phyloP scores from a whole-genome alignment of 1,140 invertebrate genomes.

The Lepidostoma basale region DNA sequence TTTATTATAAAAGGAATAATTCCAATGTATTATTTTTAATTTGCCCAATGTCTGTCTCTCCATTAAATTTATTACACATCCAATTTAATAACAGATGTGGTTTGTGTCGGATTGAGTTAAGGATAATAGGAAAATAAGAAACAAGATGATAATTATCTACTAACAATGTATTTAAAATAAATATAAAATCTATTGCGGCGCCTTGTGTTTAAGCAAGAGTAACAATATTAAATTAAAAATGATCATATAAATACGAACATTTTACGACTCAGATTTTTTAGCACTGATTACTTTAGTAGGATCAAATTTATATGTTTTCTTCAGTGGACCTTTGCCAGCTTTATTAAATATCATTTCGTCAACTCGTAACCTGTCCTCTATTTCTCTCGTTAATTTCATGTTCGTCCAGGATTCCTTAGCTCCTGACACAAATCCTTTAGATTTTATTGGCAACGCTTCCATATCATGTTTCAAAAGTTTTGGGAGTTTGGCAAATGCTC shows the following conservation, averaged over 20 bases:
- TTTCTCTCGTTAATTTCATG: conserved; percentile 77
- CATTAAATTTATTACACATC: no score
- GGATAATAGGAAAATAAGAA: no score
- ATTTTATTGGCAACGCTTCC: conserved; percentile 66
- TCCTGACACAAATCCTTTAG: conserved; percentile 78
- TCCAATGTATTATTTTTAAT: no score
- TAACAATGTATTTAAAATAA: conserved; percentile 18
- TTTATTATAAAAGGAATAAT: background rate
- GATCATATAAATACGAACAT: background rate
- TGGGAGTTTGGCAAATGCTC: conserved; percentile 82
- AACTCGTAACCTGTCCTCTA: conserved; percentile 75
- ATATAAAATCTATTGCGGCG: conserved; percentile 1
- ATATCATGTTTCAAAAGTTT: conserved; percentile 63
- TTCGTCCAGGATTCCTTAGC: conserved; percentile 87
- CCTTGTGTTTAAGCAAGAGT: background rate
- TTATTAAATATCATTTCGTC: conserved; percentile 81
- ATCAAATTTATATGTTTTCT: conserved; percentile 87
- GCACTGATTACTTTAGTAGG: conserved; percentile 70
- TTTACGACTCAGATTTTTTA: conserved; percentile 52
- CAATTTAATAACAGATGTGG: no score
- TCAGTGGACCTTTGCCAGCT: conserved; percentile 82
- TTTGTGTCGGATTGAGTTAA: no score
- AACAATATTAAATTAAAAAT: background rate
- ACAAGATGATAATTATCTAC: background rate
- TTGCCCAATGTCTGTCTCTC: no score